Evolutionary conservation across 2,113 vertebrate species (phyloP).

Genomic region (Seriola aureovittata): DNA sequence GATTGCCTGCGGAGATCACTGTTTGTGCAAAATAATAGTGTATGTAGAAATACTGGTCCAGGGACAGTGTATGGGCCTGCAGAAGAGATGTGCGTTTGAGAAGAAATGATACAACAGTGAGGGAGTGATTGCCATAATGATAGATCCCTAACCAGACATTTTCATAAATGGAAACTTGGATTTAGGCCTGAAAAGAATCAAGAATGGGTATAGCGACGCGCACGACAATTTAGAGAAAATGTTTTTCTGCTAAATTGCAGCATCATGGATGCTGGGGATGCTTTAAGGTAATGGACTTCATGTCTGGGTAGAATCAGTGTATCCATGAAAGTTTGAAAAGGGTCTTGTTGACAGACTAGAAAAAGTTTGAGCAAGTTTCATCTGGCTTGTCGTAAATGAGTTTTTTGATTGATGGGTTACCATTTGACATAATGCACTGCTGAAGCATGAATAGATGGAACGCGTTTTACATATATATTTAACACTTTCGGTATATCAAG

Average conservation of each 20-base stretch:
- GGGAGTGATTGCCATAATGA: conserved; percentile 82
- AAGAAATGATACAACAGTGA: conserved; percentile 78
- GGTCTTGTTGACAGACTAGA: conserved; percentile 16
- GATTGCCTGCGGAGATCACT: conserved; percentile 83
- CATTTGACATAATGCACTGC: conserved; percentile 42
- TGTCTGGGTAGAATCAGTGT: conserved; percentile 39
- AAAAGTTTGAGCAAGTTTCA: conserved; percentile 39
- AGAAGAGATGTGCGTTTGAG: conserved; percentile 73
- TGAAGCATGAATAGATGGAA: conserved; percentile 48
- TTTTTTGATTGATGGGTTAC: conserved; percentile 55
- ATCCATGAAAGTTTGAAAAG: conserved; percentile 40
- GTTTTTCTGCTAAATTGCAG: conserved; percentile 70
- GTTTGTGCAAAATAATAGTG: conserved; percentile 80
- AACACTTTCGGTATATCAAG: conserved; percentile 53
- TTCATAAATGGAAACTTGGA: conserved; percentile 79
- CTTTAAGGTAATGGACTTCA: conserved; percentile 75
- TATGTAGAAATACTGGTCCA: conserved; percentile 61
- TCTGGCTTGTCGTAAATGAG: conserved; percentile 23
- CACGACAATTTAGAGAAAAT: conserved; percentile 72
- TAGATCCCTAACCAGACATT: conserved; percentile 81
- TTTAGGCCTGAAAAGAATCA: conserved; percentile 65
- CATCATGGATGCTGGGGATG: conserved; percentile 48
- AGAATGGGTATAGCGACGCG: conserved; percentile 52
- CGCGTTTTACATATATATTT: conserved; percentile 57
- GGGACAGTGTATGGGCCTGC: conserved; percentile 53